phyloP scores from a whole-genome alignment of 1,140 invertebrate genomes.

The Neodiprion virginianus region DNA sequence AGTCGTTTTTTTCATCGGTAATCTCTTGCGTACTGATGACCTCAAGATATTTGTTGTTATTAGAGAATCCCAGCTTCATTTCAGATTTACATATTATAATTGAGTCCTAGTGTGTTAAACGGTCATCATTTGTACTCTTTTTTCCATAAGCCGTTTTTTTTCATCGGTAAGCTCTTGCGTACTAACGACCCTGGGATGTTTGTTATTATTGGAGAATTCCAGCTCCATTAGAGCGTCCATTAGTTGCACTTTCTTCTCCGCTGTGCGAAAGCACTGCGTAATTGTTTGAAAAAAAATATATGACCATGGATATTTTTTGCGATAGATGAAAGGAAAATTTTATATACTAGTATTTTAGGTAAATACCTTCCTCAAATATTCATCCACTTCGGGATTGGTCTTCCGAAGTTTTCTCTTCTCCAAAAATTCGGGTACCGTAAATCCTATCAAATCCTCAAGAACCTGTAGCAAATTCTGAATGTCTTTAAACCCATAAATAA shows the following conservation, averaged over 20 bases:
- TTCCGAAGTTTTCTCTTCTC: conserved; percentile 46
- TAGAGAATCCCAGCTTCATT: conserved; percentile 40
- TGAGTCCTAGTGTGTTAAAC: too few relatives aligned
- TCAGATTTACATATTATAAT: too few relatives aligned
- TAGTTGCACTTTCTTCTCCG: conserved; percentile 40
- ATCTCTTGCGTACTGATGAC: conserved; percentile 41
- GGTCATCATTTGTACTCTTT: conserved; percentile 13
- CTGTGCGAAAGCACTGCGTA: conserved; percentile 41
- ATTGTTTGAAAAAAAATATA: neutral
- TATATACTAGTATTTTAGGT: neutral
- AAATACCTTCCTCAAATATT: conserved; percentile 42
- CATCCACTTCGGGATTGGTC: conserved; percentile 39
- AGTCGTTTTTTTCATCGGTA: conserved; percentile 35
- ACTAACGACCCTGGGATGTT: conserved; percentile 35
- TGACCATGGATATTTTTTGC: neutral
- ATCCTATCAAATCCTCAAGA: conserved; percentile 46
- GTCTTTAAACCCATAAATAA: conserved; percentile 2
- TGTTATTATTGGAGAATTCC: conserved; percentile 38
- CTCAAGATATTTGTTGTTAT: conserved; percentile 29
- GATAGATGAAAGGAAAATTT: conserved; percentile 12
- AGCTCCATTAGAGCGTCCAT: conserved; percentile 49
- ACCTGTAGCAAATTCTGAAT: conserved; percentile 36
- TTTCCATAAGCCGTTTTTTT: conserved; percentile 34
- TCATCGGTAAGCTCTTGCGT: conserved; percentile 37
- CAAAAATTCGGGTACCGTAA: conserved; percentile 44